These are phyloP conservation scores for Nephrotoma flavescens DNA, from an alignment of 2,888 invertebrate genomes.

Conservation along the genomic window DNA sequence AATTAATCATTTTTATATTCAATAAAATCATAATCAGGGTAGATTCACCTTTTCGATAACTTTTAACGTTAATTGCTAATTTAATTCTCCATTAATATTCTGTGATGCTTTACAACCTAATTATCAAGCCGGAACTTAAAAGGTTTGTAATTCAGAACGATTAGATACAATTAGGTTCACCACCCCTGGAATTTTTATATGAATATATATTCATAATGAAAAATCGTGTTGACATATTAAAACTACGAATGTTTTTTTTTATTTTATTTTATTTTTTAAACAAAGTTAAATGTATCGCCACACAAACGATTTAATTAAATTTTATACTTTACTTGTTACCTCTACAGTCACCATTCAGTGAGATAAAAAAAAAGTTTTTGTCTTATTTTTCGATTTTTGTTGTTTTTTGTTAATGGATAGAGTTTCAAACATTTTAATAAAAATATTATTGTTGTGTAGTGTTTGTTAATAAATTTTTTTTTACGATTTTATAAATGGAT, in stretches of 20 bases:
- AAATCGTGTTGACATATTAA: neutral
- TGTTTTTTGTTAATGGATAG: neutral
- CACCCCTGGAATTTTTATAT: neutral
- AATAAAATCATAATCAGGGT: neutral
- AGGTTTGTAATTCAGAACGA: neutral
- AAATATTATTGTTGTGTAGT: neutral
- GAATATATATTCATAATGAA: neutral
- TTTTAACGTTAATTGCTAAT: neutral
- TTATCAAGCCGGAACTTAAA: too few species aligned
- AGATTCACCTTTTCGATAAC: neutral
- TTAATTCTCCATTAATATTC: neutral
- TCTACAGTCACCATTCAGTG: neutral
- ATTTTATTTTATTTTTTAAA: neutral
- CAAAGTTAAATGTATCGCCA: neutral
- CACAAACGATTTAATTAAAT: neutral
- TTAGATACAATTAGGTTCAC: neutral
- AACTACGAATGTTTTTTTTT: neutral
- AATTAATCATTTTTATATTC: neutral
- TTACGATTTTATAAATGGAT: neutral
- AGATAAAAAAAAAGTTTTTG: neutral
- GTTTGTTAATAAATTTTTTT: neutral
- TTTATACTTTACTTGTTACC: neutral
- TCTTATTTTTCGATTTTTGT: neutral
- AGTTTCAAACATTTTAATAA: neutral
- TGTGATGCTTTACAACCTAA: neutral